Evolutionary conservation across 2,797 vertebrate species (phyloP).

Genomic region (Microctenopoma stevenorrisi): DNA sequence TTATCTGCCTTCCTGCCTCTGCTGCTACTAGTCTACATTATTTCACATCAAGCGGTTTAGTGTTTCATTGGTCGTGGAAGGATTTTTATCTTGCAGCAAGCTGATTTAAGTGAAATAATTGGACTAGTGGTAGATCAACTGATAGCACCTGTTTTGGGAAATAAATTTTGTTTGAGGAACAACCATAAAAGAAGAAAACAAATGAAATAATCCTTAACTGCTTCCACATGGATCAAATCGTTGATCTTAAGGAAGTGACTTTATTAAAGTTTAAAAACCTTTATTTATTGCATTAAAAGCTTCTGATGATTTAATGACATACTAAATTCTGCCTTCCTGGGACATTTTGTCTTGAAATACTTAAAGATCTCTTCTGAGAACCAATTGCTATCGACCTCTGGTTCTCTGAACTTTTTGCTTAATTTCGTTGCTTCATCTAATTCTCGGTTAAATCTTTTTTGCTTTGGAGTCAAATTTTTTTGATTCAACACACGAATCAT

Average conservation of each 20-base stretch:
- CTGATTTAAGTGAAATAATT: slow-evolving; percentile 3
- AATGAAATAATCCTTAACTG: not conserved
- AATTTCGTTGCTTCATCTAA: slow-evolving; percentile 6
- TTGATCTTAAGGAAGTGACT: not conserved
- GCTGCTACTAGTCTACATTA: slow-evolving; percentile 11
- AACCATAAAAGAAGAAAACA: not conserved
- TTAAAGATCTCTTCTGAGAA: not conserved
- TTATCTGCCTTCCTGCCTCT: slow-evolving; percentile 26
- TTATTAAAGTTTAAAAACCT: not conserved
- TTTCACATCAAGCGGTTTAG: slow-evolving; percentile 22
- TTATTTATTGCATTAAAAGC: not conserved
- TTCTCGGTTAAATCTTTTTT: slow-evolving; percentile 12
- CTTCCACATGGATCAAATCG: not conserved
- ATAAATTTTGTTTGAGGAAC: not conserved
- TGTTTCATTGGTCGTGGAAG: not conserved
- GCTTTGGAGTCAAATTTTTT: slow-evolving; percentile 1
- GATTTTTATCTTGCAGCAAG: slow-evolving; percentile 1
- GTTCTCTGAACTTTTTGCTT: not conserved
- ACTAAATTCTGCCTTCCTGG: not conserved
- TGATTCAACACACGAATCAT: slow-evolving; percentile 25
- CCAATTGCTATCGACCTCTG: not conserved
- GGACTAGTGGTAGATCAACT: not conserved
- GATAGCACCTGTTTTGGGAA: slow-evolving; percentile 16
- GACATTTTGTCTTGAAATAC: not conserved
- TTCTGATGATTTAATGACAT: not conserved